Conservation (phyloP, 2,797 vertebrate genomes). For the Botia kubotai region DNA sequence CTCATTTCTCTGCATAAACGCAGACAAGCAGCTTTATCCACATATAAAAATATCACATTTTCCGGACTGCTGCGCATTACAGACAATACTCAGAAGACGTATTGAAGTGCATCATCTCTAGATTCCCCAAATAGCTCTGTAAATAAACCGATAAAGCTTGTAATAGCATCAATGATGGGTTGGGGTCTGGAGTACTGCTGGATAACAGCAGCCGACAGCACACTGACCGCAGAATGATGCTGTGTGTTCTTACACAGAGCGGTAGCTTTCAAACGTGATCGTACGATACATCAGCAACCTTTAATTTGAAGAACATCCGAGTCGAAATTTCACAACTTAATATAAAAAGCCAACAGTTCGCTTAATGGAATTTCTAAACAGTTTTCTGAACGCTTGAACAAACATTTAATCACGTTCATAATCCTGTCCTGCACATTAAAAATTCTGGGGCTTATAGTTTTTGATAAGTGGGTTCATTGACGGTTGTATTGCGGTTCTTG, state of each 20-base stretch:
- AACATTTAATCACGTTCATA: conserved; percentile 12
- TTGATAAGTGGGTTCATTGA: background rate
- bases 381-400: background rate
- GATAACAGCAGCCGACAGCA: conserved; percentile 4
- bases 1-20: background rate
- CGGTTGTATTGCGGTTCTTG: background rate
- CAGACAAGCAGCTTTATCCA: background rate
- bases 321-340: background rate
- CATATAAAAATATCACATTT: conserved; percentile 6
- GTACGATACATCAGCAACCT: background rate
- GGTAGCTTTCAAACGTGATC: background rate
- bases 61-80: background rate
- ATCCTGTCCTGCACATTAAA: background rate
- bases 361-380: conserved; percentile 23
- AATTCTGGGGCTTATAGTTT: background rate
- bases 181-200: conserved; percentile 7
- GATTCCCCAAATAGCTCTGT: background rate
- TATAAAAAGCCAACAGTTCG: conserved; percentile 4
- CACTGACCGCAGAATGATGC: background rate
- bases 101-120: conserved; percentile 15
- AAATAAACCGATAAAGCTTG: conserved; percentile 8
- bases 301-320: background rate
- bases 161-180: conserved; percentile 5
- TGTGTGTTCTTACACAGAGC: background rate
- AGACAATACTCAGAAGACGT: background rate